phyloP scores from a whole-genome alignment of 2,888 invertebrate genomes.

The Calameuta filiformis region DNA sequence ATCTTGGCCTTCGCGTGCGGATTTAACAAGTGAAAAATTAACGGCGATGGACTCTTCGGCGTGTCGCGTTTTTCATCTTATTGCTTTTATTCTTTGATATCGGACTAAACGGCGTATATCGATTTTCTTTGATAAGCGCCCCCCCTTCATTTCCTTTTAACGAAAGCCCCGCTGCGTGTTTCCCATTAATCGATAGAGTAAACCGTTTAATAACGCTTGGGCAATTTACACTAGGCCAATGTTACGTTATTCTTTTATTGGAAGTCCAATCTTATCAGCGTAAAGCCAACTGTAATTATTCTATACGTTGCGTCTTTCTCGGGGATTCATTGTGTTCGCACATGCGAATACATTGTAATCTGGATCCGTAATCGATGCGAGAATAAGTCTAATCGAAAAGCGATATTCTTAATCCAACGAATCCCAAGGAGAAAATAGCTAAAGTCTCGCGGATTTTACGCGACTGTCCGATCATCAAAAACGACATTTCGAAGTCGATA shows the following conservation, averaged over 20 bases:
- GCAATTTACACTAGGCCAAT: background rate
- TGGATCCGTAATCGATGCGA: background rate
- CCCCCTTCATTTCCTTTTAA: background rate
- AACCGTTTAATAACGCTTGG: background rate
- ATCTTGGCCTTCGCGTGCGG: background rate
- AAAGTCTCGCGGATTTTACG: background rate
- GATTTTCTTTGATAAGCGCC: background rate
- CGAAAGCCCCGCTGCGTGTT: background rate
- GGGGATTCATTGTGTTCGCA: background rate
- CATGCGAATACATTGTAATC: background rate
- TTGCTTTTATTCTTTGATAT: background rate
- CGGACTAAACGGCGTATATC: background rate
- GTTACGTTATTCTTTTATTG: background rate
- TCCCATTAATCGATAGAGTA: background rate
- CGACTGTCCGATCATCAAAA: background rate
- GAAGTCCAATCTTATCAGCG: background rate
- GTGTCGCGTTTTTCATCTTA: background rate
- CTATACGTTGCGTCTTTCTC: background rate
- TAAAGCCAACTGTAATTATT: background rate
- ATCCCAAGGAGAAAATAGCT: background rate
- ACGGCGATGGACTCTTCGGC: background rate
- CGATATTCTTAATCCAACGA: background rate
- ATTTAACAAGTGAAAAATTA: background rate
- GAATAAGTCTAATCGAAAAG: background rate
- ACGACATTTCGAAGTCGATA: background rate